Evolutionary conservation across 92 coral and sea anemone genomes (phyloP).

Genomic region (Nematostella vectensis): DNA sequence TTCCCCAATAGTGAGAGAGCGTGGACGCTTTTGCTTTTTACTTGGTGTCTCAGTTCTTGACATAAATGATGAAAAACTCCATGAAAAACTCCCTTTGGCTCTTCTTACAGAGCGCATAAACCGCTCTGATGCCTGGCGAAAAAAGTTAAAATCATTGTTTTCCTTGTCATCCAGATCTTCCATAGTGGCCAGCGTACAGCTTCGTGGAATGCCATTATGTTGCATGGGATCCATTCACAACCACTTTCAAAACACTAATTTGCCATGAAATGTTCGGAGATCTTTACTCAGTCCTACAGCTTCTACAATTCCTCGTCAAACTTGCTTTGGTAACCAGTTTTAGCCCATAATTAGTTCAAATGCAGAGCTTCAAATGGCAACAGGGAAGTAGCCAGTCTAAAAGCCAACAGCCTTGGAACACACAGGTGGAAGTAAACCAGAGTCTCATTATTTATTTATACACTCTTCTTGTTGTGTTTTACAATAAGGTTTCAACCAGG

Average conservation of each 20-base stretch:
- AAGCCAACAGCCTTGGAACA: slow-evolving; percentile 2
- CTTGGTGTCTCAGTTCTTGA: slow-evolving; percentile 12
- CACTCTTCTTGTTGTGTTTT: slow-evolving; percentile 16
- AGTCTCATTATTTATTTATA: slow-evolving; percentile 34
- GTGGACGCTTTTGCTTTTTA: slow-evolving; percentile 43
- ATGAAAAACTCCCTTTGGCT: slow-evolving; percentile 58
- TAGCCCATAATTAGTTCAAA: no score
- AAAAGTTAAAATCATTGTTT: slow-evolving; percentile 35
- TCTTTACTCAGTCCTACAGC: no score
- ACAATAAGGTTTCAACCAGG: slow-evolving; percentile 4
- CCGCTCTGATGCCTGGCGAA: slow-evolving; percentile 62
- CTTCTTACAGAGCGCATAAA: slow-evolving; percentile 56
- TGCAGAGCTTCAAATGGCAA: slow-evolving; percentile 3
- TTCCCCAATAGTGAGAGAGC: slow-evolving; percentile 57
- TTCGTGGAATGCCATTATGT: slow-evolving; percentile 19
- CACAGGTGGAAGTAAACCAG: slow-evolving; percentile 26
- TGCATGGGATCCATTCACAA: no score
- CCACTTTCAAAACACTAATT: no score
- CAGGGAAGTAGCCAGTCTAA: slow-evolving; percentile 11
- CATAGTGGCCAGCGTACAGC: slow-evolving; percentile 24
- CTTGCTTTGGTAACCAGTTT: no score
- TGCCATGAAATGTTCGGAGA: no score
- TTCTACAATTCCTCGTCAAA: not conserved
- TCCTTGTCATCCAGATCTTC: slow-evolving; percentile 38
- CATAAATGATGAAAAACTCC: slow-evolving; percentile 58